phyloP scores from a whole-genome alignment of 2,888 invertebrate species.

The Drosophila lacicola region DNA sequence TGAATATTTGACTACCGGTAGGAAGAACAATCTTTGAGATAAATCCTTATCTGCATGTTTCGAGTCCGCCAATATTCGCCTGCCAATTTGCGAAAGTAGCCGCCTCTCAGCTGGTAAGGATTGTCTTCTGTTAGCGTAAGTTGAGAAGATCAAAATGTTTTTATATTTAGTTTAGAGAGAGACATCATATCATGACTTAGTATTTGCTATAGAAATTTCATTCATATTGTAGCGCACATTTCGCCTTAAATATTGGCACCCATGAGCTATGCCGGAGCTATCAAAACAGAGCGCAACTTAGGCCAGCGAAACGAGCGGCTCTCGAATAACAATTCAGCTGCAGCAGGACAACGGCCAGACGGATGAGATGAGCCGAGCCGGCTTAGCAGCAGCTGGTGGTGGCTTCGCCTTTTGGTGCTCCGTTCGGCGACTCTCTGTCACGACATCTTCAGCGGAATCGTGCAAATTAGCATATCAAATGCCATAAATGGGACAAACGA shows the following conservation, averaged over 20 bases:
- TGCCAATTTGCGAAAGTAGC: too few species aligned
- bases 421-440: constrained; percentile 33
- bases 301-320: constrained; percentile 39
- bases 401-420: constrained; percentile 44
- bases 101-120: too few species aligned
- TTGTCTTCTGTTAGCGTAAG: too few species aligned
- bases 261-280: constrained; percentile 15
- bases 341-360: constrained; percentile 17
- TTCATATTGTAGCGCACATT: constrained; percentile 6
- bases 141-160: too few species aligned
- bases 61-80: too few species aligned
- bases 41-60: too few species aligned
- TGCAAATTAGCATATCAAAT: constrained; percentile 82
- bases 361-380: constrained; percentile 6
- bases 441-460: constrained; percentile 55
- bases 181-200: too few species aligned
- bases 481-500: constrained; percentile 59
- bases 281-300: constrained; percentile 56
- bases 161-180: too few species aligned
- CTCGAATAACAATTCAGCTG: constrained; percentile 51
- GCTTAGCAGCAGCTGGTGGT: constrained; percentile 54
- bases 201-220: not conserved
- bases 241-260: not conserved
- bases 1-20: too few species aligned
- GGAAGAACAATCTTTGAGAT: too few species aligned